Base-by-base conservation (phyloP, 2,888 invertebrate species). In the Agriopis marginaria region DNA sequence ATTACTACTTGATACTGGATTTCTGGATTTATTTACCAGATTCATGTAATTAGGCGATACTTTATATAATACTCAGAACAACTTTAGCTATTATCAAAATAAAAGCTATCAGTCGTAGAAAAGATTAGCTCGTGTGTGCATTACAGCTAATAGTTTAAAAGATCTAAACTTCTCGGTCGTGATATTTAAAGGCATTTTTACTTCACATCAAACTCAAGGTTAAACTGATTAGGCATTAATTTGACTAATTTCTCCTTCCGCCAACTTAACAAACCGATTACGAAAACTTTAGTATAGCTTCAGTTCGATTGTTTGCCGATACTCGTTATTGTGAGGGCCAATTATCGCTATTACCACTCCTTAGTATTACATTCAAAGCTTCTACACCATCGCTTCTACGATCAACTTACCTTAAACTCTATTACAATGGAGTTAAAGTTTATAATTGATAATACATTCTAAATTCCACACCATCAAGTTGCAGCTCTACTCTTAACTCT, bases 301-400 rank as follows among this genome's bases (percentile, higher is more conserved):
- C 56, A 17, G 51, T 58, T 45, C 17, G 51, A 68, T 53, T 63
- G 67, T 56, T 62, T 44, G 64, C 56, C 47, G 61, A 47, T 61
- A 53, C 51, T 61, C 47, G 63, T 49, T 60, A 64, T 58, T 67
- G 68, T 72, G 72, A 77, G 72, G 59, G 67, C 68, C 79, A 80
- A 80, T 82, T 80, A 82, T 75, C 74, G 67, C 76, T 73, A 82
- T 79, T 81, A 80, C 77, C 80, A 71, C 76, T 79, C 75, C 76
- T 73, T 64, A 72, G 77, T 72, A 69, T 74, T 75, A 76, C 65
- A 76, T 79, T 71, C 68, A 72, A 75, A 76, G 70, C 56, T 58
- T 45, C 47, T 9, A 50, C 54, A 45, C 51, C 32, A 17, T 14
- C 56, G 5, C 0, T 12, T 11, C 11, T 40, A 11, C 7, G 53